Base-by-base conservation (phyloP, 2,113 vertebrate species). In the Plecotus auritus region DNA sequence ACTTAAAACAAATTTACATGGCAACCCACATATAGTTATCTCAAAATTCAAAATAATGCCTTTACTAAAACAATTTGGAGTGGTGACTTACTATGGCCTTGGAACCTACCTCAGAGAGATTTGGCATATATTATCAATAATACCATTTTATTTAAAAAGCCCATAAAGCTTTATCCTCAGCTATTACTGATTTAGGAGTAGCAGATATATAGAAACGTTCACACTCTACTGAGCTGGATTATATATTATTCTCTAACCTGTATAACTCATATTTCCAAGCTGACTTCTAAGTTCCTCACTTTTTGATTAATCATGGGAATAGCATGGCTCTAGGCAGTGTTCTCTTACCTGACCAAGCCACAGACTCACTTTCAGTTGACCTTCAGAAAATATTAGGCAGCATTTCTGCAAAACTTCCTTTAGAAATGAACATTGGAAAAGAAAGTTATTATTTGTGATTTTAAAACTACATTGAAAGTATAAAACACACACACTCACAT, bases 241-340 rank as follows among this genome's bases (percentile, higher is more conserved):
- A 95, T 96, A 61, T 74, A 96, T 95, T 96, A 90, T 85, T 92
- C 47, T 96, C 22, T 90, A 93, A 90, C 73, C 83, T 73, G 76
- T 73, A 94, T 96, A 95, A 96, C 92, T 97, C 95, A 83, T 90
- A 95, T 95, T 96, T 97, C 56, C 37, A 93, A 78, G 49, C 67
- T 94, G 61, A 77, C 80, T 96, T 95, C 90, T 85, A 56, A 80
- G 54, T 93, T 94, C 47, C 93, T 95, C 61, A 80, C 61, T 95
- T 96, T 92, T 90, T 96, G 96, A 96, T 95, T 97, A 97, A 97
- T 97, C 97, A 93, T 94, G 90, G 96, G 97, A 88, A 90, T 69
- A 95, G 84, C 92, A 35, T 5, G 74, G 47, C 90, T 96, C 18
- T 70, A 78, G 77, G 81, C 49, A 47, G 47, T 35, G 45, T 93